Base-by-base conservation (phyloP, 2,113 vertebrate species). In the Hydrochoerus hydrochaeris region DNA sequence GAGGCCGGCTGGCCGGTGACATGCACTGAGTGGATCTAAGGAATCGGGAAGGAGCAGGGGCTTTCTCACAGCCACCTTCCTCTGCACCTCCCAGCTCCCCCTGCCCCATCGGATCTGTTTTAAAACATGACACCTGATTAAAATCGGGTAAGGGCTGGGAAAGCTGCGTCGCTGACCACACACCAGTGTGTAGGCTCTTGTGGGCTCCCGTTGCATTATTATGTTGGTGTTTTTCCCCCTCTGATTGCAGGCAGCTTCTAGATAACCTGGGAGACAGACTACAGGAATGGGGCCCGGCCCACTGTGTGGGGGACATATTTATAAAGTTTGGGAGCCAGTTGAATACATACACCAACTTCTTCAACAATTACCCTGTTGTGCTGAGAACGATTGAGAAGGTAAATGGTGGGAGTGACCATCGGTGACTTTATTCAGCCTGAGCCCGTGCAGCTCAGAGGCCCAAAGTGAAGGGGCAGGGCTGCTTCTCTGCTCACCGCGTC, bases 371-470 rank as follows among this genome's bases (percentile, higher is more conserved):
- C 88, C 90, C 98, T 22, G 98, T 98, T 16, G 98, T 99, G 88
- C 97, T 99, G 85, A 95, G 97, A 97, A 98, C 98, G 41, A 98
- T 99, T 3, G 99, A 99, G 96, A 99, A 99, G 99, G 99, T 99
- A 95, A 95, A 44, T 69, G 94, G 49, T 28, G 0, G 0, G 81
- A 38, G 6, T n/a, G 9, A 26, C 22, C 16, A 19, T 19, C 10
- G 7, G 9, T 58, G 54, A 28, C 52, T 11, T 24, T 13, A 30
- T n/a, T 52, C 62, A 73, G n/a, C 28, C 35, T 81, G 85, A 94
- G 67, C 82, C 85, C 7, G 32, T 28, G 80, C 65, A 41, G 22
- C 3, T 44, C 57, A 4, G 22, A 88, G 35, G 75, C 20, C 86
- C 10, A 3, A n/a, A 16, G 57, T 52, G 8, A 19, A 28, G 3